A percentile compares a stretch with the other conserved stretches of the same genome.
phyloP scores from a whole-genome alignment of 2,113 vertebrate genomes.

The Pleuronectes platessa region DNA sequence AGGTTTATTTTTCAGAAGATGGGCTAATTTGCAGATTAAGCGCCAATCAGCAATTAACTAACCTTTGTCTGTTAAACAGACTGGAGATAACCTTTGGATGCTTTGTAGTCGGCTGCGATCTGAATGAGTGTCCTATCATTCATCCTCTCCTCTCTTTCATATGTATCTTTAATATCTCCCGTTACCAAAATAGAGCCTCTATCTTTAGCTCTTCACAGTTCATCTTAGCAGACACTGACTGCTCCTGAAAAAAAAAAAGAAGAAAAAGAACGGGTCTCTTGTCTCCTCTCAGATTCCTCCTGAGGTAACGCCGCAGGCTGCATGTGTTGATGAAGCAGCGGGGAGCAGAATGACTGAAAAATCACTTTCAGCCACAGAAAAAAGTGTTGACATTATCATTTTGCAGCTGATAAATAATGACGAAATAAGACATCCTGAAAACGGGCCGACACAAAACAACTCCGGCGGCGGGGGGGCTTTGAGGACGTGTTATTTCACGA shows the following conservation, averaged over 20 bases:
- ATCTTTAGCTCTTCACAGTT: constrained; percentile 78
- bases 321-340: constrained; percentile 64
- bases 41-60: constrained; percentile 25
- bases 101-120: constrained; percentile 20
- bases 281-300: constrained; percentile 55
- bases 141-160: constrained; percentile 62
- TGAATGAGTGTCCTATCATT: constrained; percentile 62
- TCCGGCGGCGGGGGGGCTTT: constrained; percentile 4
- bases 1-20: constrained; percentile 22
- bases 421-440: constrained; percentile 18
- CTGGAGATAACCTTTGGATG: too few species aligned
- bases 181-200: constrained; percentile 74
- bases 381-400: constrained; percentile 33
- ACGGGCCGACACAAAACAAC: not conserved
- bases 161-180: constrained; percentile 75
- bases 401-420: constrained; percentile 35
- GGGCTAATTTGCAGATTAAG: constrained; percentile 32
- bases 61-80: constrained; percentile 29
- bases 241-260: constrained; percentile 62
- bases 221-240: constrained; percentile 71
- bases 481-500: not conserved
- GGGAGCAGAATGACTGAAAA: constrained; percentile 9
- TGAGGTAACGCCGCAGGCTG: constrained; percentile 38
- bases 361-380: constrained; percentile 16
- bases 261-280: constrained; percentile 48